Base-by-base conservation (phyloP, 2,797 vertebrate species). In the Sebastes alutus region DNA sequence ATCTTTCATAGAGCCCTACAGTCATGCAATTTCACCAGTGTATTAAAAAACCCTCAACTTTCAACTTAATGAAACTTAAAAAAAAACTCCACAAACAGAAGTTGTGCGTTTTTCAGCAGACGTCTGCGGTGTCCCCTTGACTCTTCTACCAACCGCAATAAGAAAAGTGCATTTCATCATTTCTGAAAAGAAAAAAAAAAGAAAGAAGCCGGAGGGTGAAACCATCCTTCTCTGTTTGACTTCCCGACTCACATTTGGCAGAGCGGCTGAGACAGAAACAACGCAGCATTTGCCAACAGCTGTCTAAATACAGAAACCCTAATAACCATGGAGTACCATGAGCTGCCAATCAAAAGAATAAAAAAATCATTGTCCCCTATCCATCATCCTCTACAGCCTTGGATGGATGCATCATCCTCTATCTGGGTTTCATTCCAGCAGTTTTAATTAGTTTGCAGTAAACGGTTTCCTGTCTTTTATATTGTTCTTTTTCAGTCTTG, bases 291-390 rank as follows among this genome's bases (percentile, higher is more conserved):
- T 72, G 64, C 54, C 79, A 78, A 27, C 81, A 61, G 64, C 72
- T 75, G 71, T 72, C 80, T 79, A 55, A 75, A 77, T 23, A 72
- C 75, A 71, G 61, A 77, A 77, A 77, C 42, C 12, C 64, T 79
- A 81, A 81, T 75, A 75, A 81, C 56, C 64, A 59, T 0, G 58
- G 25, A 65, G 27, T 42, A 4, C 49, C 79, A 38, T 1, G 30
- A 69, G 71, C 80, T 85, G 85, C 61, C 88, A 86, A 62, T 85
- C 80, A 81, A 14, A 73, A 49, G 38, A 20, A 11, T 5, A 27
- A 23, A 7, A 7, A 27, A 18, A 18, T 27, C 29, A 33, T 23
- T 7, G 32, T 33, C 60, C 38, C 18, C 14, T 6, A 2, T 63
- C 69, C 54, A 35, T 67, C 75, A 33, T 66, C 59, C 14, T 71